These are phyloP conservation scores for Zoanthus gigantus DNA, from an alignment of 92 coral and sea anemone species.

Conservation along the genomic window DNA sequence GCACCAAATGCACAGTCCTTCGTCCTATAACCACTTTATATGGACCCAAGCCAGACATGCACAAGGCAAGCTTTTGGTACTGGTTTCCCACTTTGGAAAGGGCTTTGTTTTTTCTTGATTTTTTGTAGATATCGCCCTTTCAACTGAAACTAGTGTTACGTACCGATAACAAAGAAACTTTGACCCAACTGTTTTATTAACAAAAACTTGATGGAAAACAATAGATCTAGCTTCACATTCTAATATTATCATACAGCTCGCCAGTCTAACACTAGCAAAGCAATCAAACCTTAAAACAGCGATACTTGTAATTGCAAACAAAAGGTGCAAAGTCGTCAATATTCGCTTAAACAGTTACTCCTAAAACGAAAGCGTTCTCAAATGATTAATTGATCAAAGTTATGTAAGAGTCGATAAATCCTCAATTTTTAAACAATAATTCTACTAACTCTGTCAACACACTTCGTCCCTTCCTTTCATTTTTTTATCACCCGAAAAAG, in stretches of 20 bases:
- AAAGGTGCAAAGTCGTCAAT: background rate
- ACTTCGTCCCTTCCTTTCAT: background rate
- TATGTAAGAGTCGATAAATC: background rate
- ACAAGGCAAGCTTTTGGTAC: no score
- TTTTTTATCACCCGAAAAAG: background rate
- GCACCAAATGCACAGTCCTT: constrained; percentile 74
- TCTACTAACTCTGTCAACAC: background rate
- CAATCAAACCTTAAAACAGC: background rate
- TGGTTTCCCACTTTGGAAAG: no score
- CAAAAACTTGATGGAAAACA: background rate
- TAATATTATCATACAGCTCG: no score
- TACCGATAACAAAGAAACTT: background rate
- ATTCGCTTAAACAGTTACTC: background rate
- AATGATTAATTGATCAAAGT: background rate
- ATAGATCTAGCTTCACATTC: background rate
- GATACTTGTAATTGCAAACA: background rate
- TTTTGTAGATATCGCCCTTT: no score
- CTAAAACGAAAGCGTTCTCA: background rate
- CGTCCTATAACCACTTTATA: background rate
- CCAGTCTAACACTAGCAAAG: background rate
- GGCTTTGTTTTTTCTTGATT: no score
- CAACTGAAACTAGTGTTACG: background rate
- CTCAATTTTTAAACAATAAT: background rate
- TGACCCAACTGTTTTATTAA: background rate
- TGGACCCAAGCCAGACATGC: no score